Evolutionary conservation across 2,888 invertebrate genomes (phyloP).

Genomic region (Periphyllus acericola): DNA sequence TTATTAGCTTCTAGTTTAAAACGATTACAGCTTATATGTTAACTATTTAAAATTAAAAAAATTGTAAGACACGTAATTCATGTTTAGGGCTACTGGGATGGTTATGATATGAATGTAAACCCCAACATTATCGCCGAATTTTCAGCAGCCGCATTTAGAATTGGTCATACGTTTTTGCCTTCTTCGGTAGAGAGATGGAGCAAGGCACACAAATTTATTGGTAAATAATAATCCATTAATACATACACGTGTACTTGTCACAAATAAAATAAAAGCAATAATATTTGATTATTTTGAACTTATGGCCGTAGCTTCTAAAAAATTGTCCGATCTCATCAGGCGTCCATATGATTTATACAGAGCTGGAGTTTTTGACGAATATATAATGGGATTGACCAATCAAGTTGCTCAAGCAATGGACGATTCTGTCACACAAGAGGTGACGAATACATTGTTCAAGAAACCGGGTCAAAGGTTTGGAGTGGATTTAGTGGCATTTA

Average conservation of each 20-base stretch:
- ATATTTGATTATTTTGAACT: neutral
- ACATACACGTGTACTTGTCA: neutral
- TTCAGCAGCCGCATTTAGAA: slow-evolving; percentile 91
- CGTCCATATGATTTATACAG: slow-evolving; percentile 90
- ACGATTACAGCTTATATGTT: too few relatives aligned
- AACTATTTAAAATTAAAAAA: neutral
- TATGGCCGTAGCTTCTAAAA: slow-evolving; percentile 79
- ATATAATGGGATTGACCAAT: slow-evolving; percentile 92
- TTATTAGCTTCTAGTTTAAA: too few relatives aligned
- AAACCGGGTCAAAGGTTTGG: slow-evolving; percentile 73
- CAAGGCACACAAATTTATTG: slow-evolving; percentile 93
- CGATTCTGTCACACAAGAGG: slow-evolving; percentile 85
- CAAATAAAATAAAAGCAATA: neutral
- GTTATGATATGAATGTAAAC: slow-evolving; percentile 85
- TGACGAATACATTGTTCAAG: slow-evolving; percentile 91
- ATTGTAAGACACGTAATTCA: slow-evolving; percentile 8
- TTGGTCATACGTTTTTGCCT: slow-evolving; percentile 89
- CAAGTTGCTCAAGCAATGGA: slow-evolving; percentile 96
- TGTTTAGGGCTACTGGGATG: slow-evolving; percentile 79
- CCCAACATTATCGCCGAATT: slow-evolving; percentile 90
- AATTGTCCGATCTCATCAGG: slow-evolving; percentile 86
- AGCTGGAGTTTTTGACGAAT: slow-evolving; percentile 90
- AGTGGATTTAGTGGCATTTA: slow-evolving; percentile 90
- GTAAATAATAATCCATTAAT: slow-evolving; percentile 69
- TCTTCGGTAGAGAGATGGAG: slow-evolving; percentile 96